A percentile compares a stretch with the other conserved stretches of the same genome.
Evolutionary conservation across 2,113 vertebrate species (phyloP).

Genomic region (Colossoma macropomum): DNA sequence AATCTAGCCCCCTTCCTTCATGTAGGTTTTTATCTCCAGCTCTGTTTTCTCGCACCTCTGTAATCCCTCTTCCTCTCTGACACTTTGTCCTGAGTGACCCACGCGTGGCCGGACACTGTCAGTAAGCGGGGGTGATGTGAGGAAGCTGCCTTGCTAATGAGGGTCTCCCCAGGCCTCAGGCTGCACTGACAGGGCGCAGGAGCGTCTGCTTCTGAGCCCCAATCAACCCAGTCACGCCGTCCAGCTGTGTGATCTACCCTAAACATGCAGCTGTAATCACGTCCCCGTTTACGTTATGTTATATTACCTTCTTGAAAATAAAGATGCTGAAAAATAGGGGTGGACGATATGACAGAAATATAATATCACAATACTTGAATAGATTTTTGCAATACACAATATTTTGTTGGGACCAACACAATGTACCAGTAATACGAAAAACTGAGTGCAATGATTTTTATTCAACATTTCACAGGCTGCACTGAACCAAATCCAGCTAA

Average conservation of each 20-base stretch:
- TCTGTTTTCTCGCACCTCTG: slow-evolving; percentile 52
- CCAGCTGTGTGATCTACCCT: background rate
- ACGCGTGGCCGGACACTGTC: slow-evolving; percentile 65
- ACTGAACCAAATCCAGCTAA: too few relatives aligned
- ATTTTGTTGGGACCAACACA: too few relatives aligned
- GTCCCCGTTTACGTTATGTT: background rate
- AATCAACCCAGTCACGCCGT: background rate
- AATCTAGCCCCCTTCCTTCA: slow-evolving; percentile 8
- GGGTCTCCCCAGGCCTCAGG: slow-evolving; percentile 1
- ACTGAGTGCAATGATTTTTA: too few relatives aligned
- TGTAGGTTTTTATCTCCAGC: slow-evolving; percentile 47
- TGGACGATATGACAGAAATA: too few relatives aligned
- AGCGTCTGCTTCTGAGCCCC: background rate
- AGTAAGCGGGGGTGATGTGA: slow-evolving; percentile 65
- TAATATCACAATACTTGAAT: too few relatives aligned
- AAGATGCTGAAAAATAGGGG: background rate
- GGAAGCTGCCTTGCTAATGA: slow-evolving; percentile 50
- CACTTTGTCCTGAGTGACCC: slow-evolving; percentile 66
- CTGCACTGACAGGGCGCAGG: background rate
- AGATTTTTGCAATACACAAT: too few relatives aligned
- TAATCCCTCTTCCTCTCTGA: slow-evolving; percentile 60
- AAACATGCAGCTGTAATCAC: background rate
- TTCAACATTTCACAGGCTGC: too few relatives aligned
- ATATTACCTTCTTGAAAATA: background rate
- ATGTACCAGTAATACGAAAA: too few relatives aligned